A percentile compares a stretch with the other conserved stretches of the same genome.
Conservation (phyloP, 2,888 invertebrate genomes). For the Gonocerus acuteangulatus region DNA sequence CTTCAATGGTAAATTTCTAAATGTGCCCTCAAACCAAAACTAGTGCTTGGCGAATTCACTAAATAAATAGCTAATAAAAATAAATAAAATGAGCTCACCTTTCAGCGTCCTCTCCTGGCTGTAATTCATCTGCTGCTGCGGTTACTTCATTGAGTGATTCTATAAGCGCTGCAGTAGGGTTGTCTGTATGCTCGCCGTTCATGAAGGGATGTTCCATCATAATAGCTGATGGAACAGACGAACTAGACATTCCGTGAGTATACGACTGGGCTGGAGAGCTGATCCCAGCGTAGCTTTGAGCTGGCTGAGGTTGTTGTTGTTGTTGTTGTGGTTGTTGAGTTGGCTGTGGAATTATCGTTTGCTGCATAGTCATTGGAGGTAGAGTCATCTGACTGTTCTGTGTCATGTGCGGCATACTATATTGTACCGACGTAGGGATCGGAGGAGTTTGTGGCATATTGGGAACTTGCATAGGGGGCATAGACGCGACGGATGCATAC, state of each 20-base stretch:
- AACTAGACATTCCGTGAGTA: conserved; percentile 25
- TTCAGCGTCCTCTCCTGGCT: conserved; percentile 46
- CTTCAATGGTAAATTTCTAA: no score
- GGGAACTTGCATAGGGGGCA: conserved; percentile 29
- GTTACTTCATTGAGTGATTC: conserved; percentile 45
- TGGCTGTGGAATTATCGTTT: conserved; percentile 28
- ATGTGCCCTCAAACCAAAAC: conserved; percentile 11
- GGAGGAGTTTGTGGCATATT: conserved; percentile 33
- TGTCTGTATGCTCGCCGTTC: conserved; percentile 20
- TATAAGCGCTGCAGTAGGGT: conserved; percentile 41
- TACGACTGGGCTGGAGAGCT: conserved; percentile 23
- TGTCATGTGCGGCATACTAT: conserved; percentile 27
- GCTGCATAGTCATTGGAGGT: conserved; percentile 29
- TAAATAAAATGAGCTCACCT: conserved; percentile 41
- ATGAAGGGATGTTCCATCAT: conserved; percentile 18
- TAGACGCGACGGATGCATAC: conserved; percentile 25
- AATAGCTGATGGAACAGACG: conserved; percentile 29
- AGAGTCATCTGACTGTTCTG: conserved; percentile 27
- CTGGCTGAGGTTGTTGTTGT: conserved; percentile 21
- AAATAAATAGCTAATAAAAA: neutral
- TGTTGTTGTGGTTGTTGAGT: conserved; percentile 26
- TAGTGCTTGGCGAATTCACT: neutral
- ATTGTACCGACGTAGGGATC: conserved; percentile 30
- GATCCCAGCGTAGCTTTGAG: conserved; percentile 29
- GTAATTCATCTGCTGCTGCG: conserved; percentile 43